Conservation (phyloP, 1,140 invertebrate genomes). For the Heterodera schachtii region DNA sequence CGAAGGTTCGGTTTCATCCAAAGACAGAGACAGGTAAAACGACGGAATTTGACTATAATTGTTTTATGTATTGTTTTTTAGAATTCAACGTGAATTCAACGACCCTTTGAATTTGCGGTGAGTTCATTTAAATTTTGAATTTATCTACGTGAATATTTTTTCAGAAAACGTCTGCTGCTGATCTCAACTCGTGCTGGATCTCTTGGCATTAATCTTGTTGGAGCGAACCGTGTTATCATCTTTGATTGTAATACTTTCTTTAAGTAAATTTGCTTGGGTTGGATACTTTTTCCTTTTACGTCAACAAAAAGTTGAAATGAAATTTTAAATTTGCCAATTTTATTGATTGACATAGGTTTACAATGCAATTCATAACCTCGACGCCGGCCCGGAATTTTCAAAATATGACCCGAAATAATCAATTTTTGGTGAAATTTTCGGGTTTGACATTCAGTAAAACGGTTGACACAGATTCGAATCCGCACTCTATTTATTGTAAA, state of each 20-base stretch:
- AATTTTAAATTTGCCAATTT: no score
- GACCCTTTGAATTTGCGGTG: constrained; percentile 51
- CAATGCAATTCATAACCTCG: no score
- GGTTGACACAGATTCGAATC: constrained; percentile 83
- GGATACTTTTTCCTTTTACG: no score
- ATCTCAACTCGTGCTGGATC: constrained; percentile 94
- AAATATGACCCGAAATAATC: no score
- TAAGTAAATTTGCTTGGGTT: no score
- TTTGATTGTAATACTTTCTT: constrained; percentile 77
- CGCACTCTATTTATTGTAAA: neutral
- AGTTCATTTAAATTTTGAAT: constrained; percentile 68
- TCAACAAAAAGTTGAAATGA: no score
- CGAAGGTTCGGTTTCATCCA: constrained; percentile 38
- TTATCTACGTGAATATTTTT: neutral
- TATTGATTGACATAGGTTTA: no score
- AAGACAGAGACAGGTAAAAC: constrained; percentile 14
- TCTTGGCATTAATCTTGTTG: constrained; percentile 89
- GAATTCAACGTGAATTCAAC: constrained; percentile 57
- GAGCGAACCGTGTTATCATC: constrained; percentile 92
- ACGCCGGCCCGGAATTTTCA: no score
- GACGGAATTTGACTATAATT: constrained; percentile 34
- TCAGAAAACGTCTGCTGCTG: constrained; percentile 77
- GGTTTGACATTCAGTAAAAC: no score
- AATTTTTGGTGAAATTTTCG: no score
- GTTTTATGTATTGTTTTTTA: neutral